Evolutionary conservation across 2,113 vertebrate genomes (phyloP).

Genomic region (Danionella cerebrum): DNA sequence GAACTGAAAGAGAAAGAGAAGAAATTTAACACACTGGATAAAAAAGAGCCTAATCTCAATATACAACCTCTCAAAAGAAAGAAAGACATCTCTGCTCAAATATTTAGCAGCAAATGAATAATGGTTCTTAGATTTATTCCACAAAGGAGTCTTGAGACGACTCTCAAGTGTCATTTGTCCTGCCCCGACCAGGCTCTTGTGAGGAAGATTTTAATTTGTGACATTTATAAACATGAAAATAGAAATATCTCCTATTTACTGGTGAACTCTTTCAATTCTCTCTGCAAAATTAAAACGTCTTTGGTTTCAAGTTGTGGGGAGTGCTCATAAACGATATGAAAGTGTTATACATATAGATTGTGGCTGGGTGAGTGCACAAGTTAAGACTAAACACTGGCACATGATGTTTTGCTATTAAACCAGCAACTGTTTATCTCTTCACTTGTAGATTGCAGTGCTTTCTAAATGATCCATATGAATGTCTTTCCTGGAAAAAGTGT

Average conservation of each 20-base stretch:
- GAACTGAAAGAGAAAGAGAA: constrained; percentile 63
- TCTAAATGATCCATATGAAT: not conserved
- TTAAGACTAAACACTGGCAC: not conserved
- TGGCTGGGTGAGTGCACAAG: not conserved
- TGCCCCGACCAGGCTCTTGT: too few relatives aligned
- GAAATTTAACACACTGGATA: constrained; percentile 61
- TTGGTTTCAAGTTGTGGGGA: too few relatives aligned
- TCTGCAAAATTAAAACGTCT: too few relatives aligned
- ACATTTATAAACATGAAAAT: too few relatives aligned
- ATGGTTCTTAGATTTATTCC: not conserved
- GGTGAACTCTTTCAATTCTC: too few relatives aligned
- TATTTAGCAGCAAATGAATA: constrained; percentile 22
- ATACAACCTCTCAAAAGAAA: constrained; percentile 9
- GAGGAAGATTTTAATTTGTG: too few relatives aligned
- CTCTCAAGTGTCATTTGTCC: constrained; percentile 8
- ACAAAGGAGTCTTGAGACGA: constrained; percentile 16
- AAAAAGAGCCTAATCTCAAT: constrained; percentile 32
- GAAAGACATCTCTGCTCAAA: constrained; percentile 18
- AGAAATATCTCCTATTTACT: too few relatives aligned
- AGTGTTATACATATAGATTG: not conserved
- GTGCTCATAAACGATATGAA: too few relatives aligned
- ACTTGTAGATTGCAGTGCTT: not conserved
- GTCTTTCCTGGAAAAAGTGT: not conserved
- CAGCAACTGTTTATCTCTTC: not conserved
- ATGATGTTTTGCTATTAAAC: constrained; percentile 16